These are phyloP conservation scores for Trichomycterus rosablanca DNA, from an alignment of 2,113 vertebrate species.

Conservation along the genomic window DNA sequence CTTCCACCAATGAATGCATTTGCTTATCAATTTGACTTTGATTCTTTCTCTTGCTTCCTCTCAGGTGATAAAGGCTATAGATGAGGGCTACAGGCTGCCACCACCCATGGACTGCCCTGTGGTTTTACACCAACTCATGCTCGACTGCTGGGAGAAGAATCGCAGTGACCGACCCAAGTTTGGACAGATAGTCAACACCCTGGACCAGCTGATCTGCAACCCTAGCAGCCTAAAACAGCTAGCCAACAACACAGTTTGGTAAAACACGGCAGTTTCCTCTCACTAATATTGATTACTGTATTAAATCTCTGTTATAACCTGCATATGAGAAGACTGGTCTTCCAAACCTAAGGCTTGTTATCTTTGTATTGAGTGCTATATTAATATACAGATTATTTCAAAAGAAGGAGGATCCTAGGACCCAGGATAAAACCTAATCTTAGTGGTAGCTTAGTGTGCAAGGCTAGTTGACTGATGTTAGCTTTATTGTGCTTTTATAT, in stretches of 20 bases:
- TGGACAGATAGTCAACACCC: slow-evolving; percentile 87
- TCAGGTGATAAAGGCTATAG: slow-evolving; percentile 97
- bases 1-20: background rate
- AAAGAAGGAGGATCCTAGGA: no score
- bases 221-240: slow-evolving; percentile 90
- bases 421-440: no score
- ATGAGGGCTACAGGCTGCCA: slow-evolving; percentile 94
- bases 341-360: no score
- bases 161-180: slow-evolving; percentile 95
- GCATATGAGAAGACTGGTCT: no score
- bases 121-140: slow-evolving; percentile 93
- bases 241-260: slow-evolving; percentile 82
- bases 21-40: background rate
- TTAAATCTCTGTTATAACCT: no score
- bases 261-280: no score
- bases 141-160: slow-evolving; percentile 99
- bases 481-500: no score
- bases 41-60: background rate
- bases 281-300: no score
- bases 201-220: slow-evolving; percentile 97
- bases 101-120: slow-evolving; percentile 97
- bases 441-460: no score
- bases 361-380: no score
- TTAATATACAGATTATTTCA: no score
- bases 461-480: no score